A percentile compares a stretch with the other conserved stretches of the same genome.
Evolutionary conservation across 2,888 invertebrate species (phyloP).

Genomic region (Erebia aethiops): DNA sequence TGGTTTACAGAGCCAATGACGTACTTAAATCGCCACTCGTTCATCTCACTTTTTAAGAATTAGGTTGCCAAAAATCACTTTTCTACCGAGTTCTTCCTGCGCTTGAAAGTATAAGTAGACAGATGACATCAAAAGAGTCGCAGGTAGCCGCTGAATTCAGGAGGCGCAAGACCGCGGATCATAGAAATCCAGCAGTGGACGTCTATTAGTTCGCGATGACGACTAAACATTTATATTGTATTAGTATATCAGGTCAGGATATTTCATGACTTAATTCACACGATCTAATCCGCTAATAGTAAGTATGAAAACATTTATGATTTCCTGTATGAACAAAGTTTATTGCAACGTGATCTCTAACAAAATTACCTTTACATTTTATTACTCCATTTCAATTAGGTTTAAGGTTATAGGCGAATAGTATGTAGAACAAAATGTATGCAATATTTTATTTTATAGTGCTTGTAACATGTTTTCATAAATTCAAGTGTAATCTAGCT

Average conservation of each 20-base stretch:
- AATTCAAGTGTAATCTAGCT: slow-evolving; percentile 6
- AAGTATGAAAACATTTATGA: slow-evolving; percentile 23
- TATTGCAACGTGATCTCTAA: slow-evolving; percentile 19
- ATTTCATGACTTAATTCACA: slow-evolving; percentile 8
- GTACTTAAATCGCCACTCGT: too few species aligned
- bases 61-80: too few species aligned
- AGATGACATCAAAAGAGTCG: too few species aligned
- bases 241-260: not conserved
- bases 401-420: slow-evolving; percentile 15
- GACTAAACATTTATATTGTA: too few species aligned
- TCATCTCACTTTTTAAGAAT: too few species aligned
- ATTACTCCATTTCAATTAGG: slow-evolving; percentile 21
- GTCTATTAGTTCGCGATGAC: too few species aligned
- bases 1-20: too few species aligned
- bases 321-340: slow-evolving; percentile 23
- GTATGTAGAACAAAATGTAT: slow-evolving; percentile 20
- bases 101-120: too few species aligned
- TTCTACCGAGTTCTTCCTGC: too few species aligned
- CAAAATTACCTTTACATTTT: slow-evolving; percentile 21
- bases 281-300: slow-evolving; percentile 1
- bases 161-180: too few species aligned
- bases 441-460: slow-evolving; percentile 21
- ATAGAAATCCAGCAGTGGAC: too few species aligned
- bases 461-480: slow-evolving; percentile 1
- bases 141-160: too few species aligned